Evolutionary conservation across 2,888 invertebrate species (phyloP), one percentile per base, ranked within the genome.

Genomic region (Yponomeuta malinellus): DNA sequence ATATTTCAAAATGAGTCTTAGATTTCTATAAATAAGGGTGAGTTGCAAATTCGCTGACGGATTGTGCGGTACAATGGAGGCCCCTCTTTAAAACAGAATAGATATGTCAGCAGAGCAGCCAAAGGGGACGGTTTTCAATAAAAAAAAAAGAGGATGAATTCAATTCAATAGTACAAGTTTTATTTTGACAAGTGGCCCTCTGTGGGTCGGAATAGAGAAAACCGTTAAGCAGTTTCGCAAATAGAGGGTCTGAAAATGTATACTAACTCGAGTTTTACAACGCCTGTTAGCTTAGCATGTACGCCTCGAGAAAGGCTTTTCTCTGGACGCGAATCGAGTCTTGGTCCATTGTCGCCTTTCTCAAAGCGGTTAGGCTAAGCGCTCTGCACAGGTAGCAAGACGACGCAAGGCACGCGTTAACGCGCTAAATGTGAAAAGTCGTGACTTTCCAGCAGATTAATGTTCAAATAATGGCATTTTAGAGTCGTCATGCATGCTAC

Each of bases 101-200:
- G 73, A 65, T 52, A 71, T 74, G 77, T 76, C 78, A 77, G 81
- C 78, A 77, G 83, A 80, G 5, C 12, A 59, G 15, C 15, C 5
- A 15, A 59, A 37, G 67, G 23, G 43, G 23, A 68, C 23, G n/a
- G 43, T 48, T 37, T 67, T 67, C 31, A 43, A 67, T 37, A 33
- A 37, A 15, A 67, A 37, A 37, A 67, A 31, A 37, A 29, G 23
- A 64, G 64, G 64, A 64, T 23, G n/a, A 64, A 64, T 23, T 59
- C 52, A 59, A 59, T 59, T 59, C 15, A 59, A 59, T 59, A 15
- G 52, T 15, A 59, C 52, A 12, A 15, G 12, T 59, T 59, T 15
- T 59, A 59, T 59, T 59, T 59, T 59, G 52, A 59, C 52, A 59
- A 59, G 52, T 59, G 52, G 43, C 43, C 43, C 43, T 43, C 43